Base-by-base conservation (phyloP, 1,140 invertebrate species). In the Musca vetustissima region DNA sequence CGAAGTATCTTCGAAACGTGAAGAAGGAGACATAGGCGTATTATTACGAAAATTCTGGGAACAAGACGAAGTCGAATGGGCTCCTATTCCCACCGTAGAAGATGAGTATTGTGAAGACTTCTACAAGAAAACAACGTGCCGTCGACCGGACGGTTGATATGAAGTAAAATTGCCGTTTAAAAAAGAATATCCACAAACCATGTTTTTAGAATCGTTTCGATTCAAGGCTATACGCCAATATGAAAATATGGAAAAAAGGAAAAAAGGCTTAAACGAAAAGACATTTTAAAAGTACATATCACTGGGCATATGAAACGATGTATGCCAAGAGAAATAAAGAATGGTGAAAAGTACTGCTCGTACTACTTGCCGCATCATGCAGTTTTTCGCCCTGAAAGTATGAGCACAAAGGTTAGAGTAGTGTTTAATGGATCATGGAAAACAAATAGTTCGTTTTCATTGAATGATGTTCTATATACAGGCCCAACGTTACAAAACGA, bases 381-480 rank as follows among this genome's bases (percentile, higher is more conserved):
- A 49, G 47, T 49, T 14, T 49, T 49, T 49, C 13, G 47, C 13
- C 47, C 47, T 2, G 47, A 49, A 49, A 49, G 4, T 49, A 17
- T 13, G 4, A 15, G 19, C 13, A 66, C 64, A 6, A 66, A 50
- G 15, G 43, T 66, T 19, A n/a, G 64, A 49, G 73, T 73, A 22
- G 75, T 76, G 17, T 77, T 78, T 59, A 71, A 77, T 68, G 73
- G 71, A n/a, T 70, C 71, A 11, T 3, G 47, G 2, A 14, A 49
- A 17, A 49, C 47, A 49, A 49, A 49, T 6, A 49, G 47, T 49
- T 49, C 47, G 47, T 49, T 49, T 49, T 14, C 47, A 3, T 49
- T n/a, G n/a, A n/a, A n/a, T n/a, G n/a, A n/a, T n/a, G n/a, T n/a
- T 49, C 14, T 49, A 14, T 49, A 15, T 15, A 6, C 14, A 4